Conservation (phyloP, 2,888 invertebrate species). For the Drosophila sordidapex region DNA sequence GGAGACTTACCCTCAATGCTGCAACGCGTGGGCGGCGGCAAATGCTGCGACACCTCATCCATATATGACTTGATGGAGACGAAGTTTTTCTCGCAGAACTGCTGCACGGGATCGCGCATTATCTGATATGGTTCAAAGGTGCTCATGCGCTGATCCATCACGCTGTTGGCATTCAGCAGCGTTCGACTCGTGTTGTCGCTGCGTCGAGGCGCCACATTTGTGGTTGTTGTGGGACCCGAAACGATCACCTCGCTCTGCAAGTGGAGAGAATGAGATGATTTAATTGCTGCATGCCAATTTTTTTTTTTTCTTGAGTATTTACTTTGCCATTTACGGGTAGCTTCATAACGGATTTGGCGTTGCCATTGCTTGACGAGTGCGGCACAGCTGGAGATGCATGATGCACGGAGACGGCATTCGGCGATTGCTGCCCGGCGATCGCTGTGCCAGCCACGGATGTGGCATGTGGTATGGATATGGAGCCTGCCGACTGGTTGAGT, state of each 20-base stretch:
- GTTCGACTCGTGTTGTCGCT: constrained; percentile 92
- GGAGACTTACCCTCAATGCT: constrained; percentile 92
- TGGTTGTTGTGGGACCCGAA: constrained; percentile 88
- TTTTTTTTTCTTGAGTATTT: constrained; percentile 22
- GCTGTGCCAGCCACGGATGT: constrained; percentile 21
- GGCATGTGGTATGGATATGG: constrained; percentile 81
- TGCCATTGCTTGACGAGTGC: constrained; percentile 78
- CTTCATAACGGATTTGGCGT: constrained; percentile 85
- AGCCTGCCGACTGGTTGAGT: constrained; percentile 85
- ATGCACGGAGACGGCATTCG: constrained; percentile 84
- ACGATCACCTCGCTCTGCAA: constrained; percentile 85
- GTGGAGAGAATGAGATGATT: background rate
- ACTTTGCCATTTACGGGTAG: constrained; percentile 83
- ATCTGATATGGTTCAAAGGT: constrained; percentile 95
- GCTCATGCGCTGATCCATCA: constrained; percentile 87
- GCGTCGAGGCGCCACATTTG: constrained; percentile 88
- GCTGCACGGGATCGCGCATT: constrained; percentile 95
- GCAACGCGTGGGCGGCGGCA: constrained; percentile 96
- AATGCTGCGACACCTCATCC: constrained; percentile 92
- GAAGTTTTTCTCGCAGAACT: constrained; percentile 97
- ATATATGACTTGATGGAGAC: constrained; percentile 96
- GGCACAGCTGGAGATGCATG: constrained; percentile 84
- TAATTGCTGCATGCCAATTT: background rate
- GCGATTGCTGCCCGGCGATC: constrained; percentile 42
- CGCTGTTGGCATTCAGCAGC: constrained; percentile 87